phyloP scores from a whole-genome alignment of 2,113 vertebrate species.

The Chaetodon auriga region DNA sequence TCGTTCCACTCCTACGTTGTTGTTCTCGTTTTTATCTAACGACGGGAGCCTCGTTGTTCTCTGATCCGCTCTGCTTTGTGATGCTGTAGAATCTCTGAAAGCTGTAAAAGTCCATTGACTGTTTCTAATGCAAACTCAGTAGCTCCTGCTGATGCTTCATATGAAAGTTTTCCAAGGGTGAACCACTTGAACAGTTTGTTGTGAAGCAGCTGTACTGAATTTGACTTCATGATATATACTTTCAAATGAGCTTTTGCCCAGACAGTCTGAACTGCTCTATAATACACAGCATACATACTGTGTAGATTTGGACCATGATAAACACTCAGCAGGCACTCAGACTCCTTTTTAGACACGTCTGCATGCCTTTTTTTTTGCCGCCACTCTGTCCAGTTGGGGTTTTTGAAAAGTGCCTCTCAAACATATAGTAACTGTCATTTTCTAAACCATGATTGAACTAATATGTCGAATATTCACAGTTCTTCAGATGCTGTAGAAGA shows the following conservation, averaged over 20 bases:
- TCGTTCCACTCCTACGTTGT: constrained; percentile 16
- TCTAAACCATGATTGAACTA: background rate
- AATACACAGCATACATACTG: too few species aligned
- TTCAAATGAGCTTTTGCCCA: background rate
- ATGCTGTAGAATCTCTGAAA: constrained; percentile 15
- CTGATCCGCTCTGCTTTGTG: constrained; percentile 16
- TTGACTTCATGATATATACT: background rate
- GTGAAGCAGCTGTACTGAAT: background rate
- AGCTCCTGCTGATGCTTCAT: background rate
- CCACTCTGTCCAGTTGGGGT: background rate
- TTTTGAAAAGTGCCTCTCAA: background rate
- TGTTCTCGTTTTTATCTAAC: constrained; percentile 8
- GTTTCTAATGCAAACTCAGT: constrained; percentile 10
- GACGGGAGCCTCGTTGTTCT: background rate
- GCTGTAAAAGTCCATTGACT: background rate
- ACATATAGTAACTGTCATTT: too few species aligned
- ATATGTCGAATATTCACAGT: background rate
- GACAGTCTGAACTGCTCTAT: too few species aligned
- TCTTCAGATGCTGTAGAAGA: background rate
- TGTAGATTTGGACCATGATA: too few species aligned
- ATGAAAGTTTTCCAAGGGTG: constrained; percentile 29
- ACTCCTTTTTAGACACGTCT: background rate
- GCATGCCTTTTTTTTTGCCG: background rate
- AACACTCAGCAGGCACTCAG: background rate
- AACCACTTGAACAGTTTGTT: background rate